Conservation (phyloP, 2,113 vertebrate genomes). For the Chloebia gouldiae region DNA sequence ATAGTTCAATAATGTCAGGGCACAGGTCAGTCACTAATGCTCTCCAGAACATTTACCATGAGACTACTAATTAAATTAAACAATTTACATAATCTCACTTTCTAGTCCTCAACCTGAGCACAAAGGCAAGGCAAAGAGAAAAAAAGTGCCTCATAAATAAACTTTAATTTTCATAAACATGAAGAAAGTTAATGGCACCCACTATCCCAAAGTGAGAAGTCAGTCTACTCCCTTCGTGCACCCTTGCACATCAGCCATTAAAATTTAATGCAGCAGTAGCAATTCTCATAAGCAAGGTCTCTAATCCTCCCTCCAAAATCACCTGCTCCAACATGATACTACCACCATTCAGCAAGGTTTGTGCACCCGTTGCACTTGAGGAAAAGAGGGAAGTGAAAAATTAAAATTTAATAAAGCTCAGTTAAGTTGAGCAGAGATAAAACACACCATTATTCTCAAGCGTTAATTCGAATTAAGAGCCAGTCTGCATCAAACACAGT, state of each 20-base stretch:
- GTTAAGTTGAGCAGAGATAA: neutral
- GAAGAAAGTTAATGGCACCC: neutral
- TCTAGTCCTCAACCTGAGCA: constrained; percentile 25
- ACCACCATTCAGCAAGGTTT: neutral
- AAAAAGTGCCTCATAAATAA: constrained; percentile 40
- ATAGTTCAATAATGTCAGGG: constrained; percentile 59
- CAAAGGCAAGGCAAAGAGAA: constrained; percentile 29
- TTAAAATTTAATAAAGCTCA: neutral
- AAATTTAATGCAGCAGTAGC: neutral
- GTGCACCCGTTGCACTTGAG: neutral
- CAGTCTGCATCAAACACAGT: neutral
- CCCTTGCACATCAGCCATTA: neutral
- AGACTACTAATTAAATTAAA: constrained; percentile 64
- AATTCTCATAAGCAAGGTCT: neutral
- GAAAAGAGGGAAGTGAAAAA: neutral
- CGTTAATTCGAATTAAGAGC: neutral
- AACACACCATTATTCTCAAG: neutral
- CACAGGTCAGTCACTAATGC: constrained; percentile 56
- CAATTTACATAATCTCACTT: constrained; percentile 43
- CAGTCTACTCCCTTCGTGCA: neutral
- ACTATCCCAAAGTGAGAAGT: neutral
- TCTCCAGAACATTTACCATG: constrained; percentile 53
- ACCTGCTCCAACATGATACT: neutral
- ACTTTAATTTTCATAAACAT: constrained; percentile 47
- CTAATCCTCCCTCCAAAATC: neutral